Evolutionary conservation across 2,888 invertebrate genomes (phyloP), one percentile per base, ranked within the genome.

Genomic region (Hololepta plana): DNA sequence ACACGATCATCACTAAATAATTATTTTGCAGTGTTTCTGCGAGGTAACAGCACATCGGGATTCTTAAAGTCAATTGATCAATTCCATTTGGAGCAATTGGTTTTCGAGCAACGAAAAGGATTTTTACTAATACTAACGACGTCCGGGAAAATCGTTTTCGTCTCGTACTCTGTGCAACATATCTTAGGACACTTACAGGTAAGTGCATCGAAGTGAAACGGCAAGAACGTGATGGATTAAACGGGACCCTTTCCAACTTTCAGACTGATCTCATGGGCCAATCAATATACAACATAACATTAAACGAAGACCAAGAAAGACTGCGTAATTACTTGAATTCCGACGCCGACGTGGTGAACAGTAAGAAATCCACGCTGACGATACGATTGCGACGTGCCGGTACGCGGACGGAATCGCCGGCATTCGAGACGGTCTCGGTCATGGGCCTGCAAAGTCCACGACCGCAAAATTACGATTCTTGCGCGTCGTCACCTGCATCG

Each of bases 101-200:
- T 60, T 28, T 59, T 53, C 20, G 60, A 74, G 36, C 61, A 74
- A 32, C 55, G 75, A 43, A 77, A 76, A 38, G 82, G 84, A 16
- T 81, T 90, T 47, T 61, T 88, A 52, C 53, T 90, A 33, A 72
- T 84, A 11, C 59, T 84, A 15, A 79, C 84, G 11, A 66, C 77
- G 32, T 64, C 69, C 29, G 88, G 88, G 10, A 76, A 82, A 50
- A 76, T 91, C 42, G 70, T 88, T 34, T 75, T 80, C 46, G 71
- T 87, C 15, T 85, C 90, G 15, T 73, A 76, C 27, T 79, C 77
- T 38, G 68, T 90, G 14, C 84, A 85, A 51, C 72, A 75, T 41
- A 68, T 81, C 41, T 60, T 91, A 38, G 90, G 90, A 30, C 80
- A 88, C 54, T 71, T 77, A 41, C 75, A 77, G 67, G 77, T 79